phyloP scores from a whole-genome alignment of 2,797 vertebrate species.

The Orestias chungarensis region DNA sequence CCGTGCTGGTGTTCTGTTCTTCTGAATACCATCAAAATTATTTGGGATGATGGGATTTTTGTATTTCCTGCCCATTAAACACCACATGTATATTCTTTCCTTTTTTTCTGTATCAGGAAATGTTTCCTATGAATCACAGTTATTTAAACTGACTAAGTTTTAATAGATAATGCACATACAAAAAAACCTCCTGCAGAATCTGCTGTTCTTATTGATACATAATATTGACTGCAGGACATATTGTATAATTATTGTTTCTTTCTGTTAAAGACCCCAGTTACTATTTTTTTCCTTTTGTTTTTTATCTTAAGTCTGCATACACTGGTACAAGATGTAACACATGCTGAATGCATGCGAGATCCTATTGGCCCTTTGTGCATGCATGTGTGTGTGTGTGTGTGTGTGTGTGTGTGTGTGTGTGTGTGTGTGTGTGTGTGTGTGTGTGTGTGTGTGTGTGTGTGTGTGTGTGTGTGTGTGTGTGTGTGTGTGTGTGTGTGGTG shows the following conservation, averaged over 20 bases:
- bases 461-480: conserved; percentile 9
- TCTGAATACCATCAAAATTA: conserved; percentile 25
- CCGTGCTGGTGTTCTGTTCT: conserved; percentile 13
- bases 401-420: conserved; percentile 7
- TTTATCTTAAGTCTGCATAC: conserved; percentile 28
- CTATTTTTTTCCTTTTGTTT: conserved; percentile 2
- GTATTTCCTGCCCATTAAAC: neutral
- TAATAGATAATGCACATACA: neutral
- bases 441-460: neutral
- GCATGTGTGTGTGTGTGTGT: conserved; percentile 11
- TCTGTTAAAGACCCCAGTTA: conserved; percentile 1
- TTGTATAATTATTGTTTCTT: neutral
- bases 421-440: conserved; percentile 11
- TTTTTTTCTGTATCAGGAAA: neutral
- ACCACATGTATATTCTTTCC: neutral
- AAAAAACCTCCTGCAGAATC: conserved; percentile 16
- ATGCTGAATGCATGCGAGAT: conserved; percentile 8
- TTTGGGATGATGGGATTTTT: neutral
- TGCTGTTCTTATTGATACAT: neutral
- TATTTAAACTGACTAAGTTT: neutral
- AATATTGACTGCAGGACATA: neutral
- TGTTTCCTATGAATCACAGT: neutral
- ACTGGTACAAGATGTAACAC: conserved; percentile 9
- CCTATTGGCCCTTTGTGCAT: conserved; percentile 4
- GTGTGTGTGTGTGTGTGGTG: conserved; percentile 17